Evolutionary conservation across 2,888 invertebrate species (phyloP).

Genomic region (Hemicrepidius hirtus): DNA sequence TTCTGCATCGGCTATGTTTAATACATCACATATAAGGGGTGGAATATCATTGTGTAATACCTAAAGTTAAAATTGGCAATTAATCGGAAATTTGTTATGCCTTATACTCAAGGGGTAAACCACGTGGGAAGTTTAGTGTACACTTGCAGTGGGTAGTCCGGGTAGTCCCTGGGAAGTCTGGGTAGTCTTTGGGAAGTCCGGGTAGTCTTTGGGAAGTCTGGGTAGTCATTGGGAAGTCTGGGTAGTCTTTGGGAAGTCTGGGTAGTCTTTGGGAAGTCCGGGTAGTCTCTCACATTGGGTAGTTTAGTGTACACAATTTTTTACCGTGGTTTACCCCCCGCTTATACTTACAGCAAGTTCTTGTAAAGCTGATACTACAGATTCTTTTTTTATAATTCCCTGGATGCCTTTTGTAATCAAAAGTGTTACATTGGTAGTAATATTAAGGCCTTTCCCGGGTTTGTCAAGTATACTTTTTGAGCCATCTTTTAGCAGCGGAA

Average conservation of each 20-base stretch:
- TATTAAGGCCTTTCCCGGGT: slow-evolving; percentile 77
- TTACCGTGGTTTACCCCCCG: too few species aligned
- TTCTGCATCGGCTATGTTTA: slow-evolving; percentile 90
- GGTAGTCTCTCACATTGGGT: too few species aligned
- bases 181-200: too few species aligned
- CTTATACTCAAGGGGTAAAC: too few species aligned
- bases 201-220: too few species aligned
- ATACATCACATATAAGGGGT: slow-evolving; percentile 88
- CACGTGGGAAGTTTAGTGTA: too few species aligned
- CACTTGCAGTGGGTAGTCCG: too few species aligned
- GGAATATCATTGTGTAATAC: slow-evolving; percentile 85
- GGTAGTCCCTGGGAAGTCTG: too few species aligned
- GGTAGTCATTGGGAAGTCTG: too few species aligned
- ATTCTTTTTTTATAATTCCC: slow-evolving; percentile 86
- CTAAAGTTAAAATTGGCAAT: slow-evolving; percentile 73
- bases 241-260: too few species aligned
- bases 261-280: too few species aligned
- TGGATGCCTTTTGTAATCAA: slow-evolving; percentile 86
- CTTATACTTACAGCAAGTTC: slow-evolving; percentile 84
- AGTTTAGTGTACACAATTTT: too few species aligned
- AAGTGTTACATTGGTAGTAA: slow-evolving; percentile 86
- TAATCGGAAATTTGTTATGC: neutral
- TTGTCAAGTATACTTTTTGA: slow-evolving; percentile 78
- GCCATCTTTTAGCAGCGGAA: slow-evolving; percentile 79
- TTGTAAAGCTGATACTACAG: slow-evolving; percentile 81